Evolutionary conservation across 1,140 invertebrate species (phyloP).

Genomic region (Rhopalosiphum padi): DNA sequence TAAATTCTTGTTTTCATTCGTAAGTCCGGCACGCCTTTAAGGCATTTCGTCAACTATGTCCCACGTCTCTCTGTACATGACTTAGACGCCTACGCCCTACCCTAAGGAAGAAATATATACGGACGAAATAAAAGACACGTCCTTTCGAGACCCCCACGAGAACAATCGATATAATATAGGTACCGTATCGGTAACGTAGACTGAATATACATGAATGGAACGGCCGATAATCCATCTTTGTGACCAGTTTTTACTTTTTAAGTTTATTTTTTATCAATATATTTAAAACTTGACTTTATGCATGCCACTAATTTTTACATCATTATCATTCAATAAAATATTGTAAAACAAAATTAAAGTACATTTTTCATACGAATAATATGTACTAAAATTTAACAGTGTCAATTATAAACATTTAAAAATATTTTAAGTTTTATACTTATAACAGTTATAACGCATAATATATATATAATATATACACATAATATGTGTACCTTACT

Average conservation of each 20-base stretch:
- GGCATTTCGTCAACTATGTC: constrained; percentile 20
- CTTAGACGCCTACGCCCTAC: constrained; percentile 1
- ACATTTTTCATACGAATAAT: neutral
- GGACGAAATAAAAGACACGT: constrained; percentile 18
- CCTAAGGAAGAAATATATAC: constrained; percentile 19
- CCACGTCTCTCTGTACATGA: neutral
- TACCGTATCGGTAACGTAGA: neutral
- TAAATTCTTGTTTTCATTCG: constrained; percentile 16
- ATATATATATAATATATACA: too few species aligned
- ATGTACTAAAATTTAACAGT: neutral
- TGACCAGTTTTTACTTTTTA: constrained; percentile 34
- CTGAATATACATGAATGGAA: constrained; percentile 45
- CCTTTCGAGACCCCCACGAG: neutral
- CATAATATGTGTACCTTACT: neutral
- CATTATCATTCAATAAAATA: neutral
- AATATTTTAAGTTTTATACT: neutral
- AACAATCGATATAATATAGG: constrained; percentile 29
- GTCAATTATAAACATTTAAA: neutral
- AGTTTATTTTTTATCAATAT: neutral
- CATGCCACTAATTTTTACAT: neutral
- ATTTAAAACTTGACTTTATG: neutral
- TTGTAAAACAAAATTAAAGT: neutral
- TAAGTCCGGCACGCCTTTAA: constrained; percentile 16
- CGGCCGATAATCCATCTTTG: constrained; percentile 30
- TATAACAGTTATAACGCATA: neutral